A percentile compares a stretch with the other conserved stretches of the same genome.
Evolutionary conservation across 2,797 vertebrate genomes (phyloP).

Genomic region (Spea hammondii): DNA sequence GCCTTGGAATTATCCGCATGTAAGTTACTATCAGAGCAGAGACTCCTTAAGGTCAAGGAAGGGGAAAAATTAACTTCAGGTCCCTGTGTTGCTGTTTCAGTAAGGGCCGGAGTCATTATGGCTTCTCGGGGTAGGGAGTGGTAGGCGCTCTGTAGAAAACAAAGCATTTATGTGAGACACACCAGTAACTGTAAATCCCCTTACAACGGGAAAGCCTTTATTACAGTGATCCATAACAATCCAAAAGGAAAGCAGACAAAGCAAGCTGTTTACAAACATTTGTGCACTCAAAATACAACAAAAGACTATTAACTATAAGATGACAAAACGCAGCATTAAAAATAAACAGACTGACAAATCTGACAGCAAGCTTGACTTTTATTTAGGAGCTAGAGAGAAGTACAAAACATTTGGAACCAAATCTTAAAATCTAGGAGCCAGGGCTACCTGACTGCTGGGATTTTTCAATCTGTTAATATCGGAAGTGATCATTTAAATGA

Average conservation of each 20-base stretch:
- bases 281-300: no score
- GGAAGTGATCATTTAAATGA: no score
- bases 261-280: not conserved
- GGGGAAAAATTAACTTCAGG: conserved; percentile 78
- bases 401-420: no score
- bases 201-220: not conserved
- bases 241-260: not conserved
- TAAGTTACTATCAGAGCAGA: conserved; percentile 72
- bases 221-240: not conserved
- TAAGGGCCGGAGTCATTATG: conserved; percentile 86
- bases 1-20: conserved; percentile 67
- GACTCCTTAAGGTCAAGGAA: conserved; percentile 68
- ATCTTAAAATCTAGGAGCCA: no score
- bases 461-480: no score
- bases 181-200: not conserved
- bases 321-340: no score
- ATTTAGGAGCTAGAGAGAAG: no score
- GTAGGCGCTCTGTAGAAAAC: conserved; percentile 67
- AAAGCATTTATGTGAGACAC: not conserved
- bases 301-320: no score
- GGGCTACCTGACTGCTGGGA: no score
- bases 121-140: conserved; percentile 61
- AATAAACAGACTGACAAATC: no score
- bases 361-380: no score
- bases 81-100: conserved; percentile 77